These are phyloP conservation scores for Xenotilapia flavipinnis DNA, from an alignment of 2,113 vertebrate species.

Conservation along the genomic window DNA sequence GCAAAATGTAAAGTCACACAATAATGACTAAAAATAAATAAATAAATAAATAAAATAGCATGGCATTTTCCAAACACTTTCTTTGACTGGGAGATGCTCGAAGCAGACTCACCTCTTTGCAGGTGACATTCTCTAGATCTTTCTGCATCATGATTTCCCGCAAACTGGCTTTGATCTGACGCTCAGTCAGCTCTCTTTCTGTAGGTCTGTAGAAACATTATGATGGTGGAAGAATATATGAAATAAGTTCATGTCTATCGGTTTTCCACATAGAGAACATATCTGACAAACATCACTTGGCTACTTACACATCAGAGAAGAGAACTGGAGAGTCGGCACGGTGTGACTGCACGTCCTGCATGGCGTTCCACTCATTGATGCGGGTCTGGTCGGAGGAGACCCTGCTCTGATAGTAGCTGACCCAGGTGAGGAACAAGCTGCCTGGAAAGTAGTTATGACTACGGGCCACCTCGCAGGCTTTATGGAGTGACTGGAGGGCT, in stretches of 20 bases:
- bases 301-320: conserved; percentile 88
- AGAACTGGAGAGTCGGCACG: conserved; percentile 92
- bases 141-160: conserved; percentile 99
- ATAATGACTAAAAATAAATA: not conserved
- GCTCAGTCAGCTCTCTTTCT: conserved; percentile 90
- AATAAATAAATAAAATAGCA: not conserved
- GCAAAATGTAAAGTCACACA: not conserved
- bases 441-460: conserved; percentile 96
- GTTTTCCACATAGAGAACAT: not conserved
- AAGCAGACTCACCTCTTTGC: conserved; percentile 84
- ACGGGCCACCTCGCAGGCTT: conserved; percentile 93
- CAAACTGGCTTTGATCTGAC: conserved; percentile 88
- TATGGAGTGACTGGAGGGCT: conserved; percentile 93
- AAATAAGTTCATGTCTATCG: not conserved
- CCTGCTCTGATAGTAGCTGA: conserved; percentile 96
- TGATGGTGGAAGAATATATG: not conserved
- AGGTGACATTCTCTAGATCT: conserved; percentile 95
- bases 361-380: conserved; percentile 96
- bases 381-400: conserved; percentile 89
- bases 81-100: not conserved
- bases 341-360: conserved; percentile 95
- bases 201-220: conserved; percentile 79
- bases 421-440: conserved; percentile 96
- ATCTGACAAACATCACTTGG: not conserved
- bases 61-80: not conserved